A percentile compares a stretch with the other conserved stretches of the same genome.
Evolutionary conservation across 30 jellyfish, hydroid and myxozoan genomes (phyloP).

Genomic region (Sanderia malayensis): DNA sequence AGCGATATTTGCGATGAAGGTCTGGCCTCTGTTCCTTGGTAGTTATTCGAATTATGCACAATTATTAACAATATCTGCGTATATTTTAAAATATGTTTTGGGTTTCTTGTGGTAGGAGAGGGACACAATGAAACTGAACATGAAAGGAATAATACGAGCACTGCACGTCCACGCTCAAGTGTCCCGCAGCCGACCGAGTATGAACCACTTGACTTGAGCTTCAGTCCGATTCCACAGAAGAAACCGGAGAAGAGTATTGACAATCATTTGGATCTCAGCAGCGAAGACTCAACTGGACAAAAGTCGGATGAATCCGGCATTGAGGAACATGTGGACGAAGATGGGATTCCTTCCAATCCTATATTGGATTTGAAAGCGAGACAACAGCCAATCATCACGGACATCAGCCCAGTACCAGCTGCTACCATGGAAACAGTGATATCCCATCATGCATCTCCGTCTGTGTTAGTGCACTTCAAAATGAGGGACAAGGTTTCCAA

Average conservation of each 20-base stretch:
- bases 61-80: no score
- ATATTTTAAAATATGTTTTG: no score
- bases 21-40: no score
- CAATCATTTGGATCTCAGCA: conserved; percentile 32
- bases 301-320: conserved; percentile 15
- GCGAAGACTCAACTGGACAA: conserved; percentile 24
- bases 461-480: conserved; percentile 70
- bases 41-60: no score
- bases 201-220: conserved; percentile 34
- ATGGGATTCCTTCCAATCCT: no score
- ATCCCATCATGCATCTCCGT: conserved; percentile 85
- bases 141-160: not conserved
- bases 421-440: conserved; percentile 47
- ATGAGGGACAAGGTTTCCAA: conserved; percentile 61
- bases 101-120: no score
- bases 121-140: not conserved
- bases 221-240: conserved; percentile 57
- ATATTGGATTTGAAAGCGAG: not conserved
- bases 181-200: conserved; percentile 54
- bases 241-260: conserved; percentile 41
- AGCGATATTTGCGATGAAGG: no score
- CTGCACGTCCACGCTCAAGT: conserved; percentile 30
- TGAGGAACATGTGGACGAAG: not conserved
- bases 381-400: conserved; percentile 20
- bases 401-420: conserved; percentile 26